phyloP scores from a whole-genome alignment of 2,797 vertebrate genomes.

The Agapornis canus region DNA sequence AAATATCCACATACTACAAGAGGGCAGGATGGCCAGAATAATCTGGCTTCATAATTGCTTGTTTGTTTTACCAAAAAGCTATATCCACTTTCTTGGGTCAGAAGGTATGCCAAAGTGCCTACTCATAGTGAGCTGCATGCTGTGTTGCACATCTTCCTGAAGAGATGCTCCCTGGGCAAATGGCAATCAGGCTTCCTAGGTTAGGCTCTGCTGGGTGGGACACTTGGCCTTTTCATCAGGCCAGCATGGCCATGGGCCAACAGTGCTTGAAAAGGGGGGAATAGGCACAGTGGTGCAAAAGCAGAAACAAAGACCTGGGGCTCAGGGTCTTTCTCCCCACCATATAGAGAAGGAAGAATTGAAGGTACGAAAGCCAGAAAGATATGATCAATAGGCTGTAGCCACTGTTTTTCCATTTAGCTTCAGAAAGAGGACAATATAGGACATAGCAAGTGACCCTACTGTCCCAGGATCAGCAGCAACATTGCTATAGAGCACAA shows the following conservation, averaged over 20 bases:
- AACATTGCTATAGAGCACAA: accelerated
- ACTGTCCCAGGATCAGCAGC: not conserved
- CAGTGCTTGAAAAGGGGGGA: not conserved
- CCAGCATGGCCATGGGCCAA: not conserved
- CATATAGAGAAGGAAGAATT: not conserved
- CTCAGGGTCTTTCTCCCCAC: not conserved
- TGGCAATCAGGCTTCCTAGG: not conserved
- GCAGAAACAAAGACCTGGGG: not conserved
- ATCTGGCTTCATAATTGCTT: not conserved
- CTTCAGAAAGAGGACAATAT: not conserved
- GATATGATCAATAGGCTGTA: not conserved
- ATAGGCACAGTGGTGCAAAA: accelerated
- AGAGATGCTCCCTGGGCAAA: not conserved
- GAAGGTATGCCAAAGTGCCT: not conserved
- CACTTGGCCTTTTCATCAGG: not conserved
- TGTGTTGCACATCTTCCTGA: not conserved
- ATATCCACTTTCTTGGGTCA: not conserved
- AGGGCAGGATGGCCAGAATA: not conserved
- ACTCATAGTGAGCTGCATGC: not conserved
- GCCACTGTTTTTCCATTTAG: not conserved
- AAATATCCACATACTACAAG: not conserved
- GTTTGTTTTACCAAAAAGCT: not conserved
- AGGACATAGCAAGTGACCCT: not conserved
- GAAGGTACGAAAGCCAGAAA: not conserved
- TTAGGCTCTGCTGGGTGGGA: not conserved